These are phyloP conservation scores for Ptiloglossa arizonensis DNA, from an alignment of 1,140 invertebrate genomes.

Conservation along the genomic window DNA sequence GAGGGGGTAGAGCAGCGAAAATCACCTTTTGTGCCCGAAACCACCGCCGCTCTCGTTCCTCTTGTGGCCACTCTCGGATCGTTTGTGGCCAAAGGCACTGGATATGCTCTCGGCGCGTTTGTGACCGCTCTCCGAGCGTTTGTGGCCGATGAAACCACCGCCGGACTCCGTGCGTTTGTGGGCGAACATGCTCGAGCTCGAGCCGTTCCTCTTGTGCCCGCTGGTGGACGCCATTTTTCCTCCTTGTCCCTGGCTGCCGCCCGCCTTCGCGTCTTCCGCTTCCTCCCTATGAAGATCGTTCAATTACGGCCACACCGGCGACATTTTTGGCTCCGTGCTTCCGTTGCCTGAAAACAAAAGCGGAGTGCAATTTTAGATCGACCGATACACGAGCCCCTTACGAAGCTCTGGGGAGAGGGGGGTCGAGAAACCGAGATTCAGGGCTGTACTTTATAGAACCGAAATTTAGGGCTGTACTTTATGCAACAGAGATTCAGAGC, in stretches of 20 bases:
- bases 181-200: conserved; percentile 78
- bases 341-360: conserved; percentile 38
- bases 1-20: not conserved
- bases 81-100: conserved; percentile 79
- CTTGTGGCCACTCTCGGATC: conserved; percentile 77
- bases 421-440: too few relatives aligned
- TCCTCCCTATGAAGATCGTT: conserved; percentile 21
- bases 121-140: conserved; percentile 77
- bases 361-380: too few relatives aligned
- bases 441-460: too few relatives aligned
- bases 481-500: too few relatives aligned
- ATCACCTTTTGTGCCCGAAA: conserved; percentile 76
- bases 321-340: conserved; percentile 50
- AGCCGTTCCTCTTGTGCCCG: conserved; percentile 78
- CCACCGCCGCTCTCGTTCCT: conserved; percentile 73
- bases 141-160: conserved; percentile 76
- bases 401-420: too few relatives aligned
- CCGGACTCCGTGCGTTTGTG: conserved; percentile 77
- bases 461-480: too few relatives aligned
- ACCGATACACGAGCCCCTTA: too few relatives aligned
- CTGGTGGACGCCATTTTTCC: conserved; percentile 75
- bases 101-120: conserved; percentile 80
- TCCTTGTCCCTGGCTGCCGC: conserved; percentile 3
- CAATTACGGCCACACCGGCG: conserved; percentile 40
- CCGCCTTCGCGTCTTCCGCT: not conserved